Base-by-base conservation (phyloP, 1,140 invertebrate genomes). In the Ridgeia piscesae region DNA sequence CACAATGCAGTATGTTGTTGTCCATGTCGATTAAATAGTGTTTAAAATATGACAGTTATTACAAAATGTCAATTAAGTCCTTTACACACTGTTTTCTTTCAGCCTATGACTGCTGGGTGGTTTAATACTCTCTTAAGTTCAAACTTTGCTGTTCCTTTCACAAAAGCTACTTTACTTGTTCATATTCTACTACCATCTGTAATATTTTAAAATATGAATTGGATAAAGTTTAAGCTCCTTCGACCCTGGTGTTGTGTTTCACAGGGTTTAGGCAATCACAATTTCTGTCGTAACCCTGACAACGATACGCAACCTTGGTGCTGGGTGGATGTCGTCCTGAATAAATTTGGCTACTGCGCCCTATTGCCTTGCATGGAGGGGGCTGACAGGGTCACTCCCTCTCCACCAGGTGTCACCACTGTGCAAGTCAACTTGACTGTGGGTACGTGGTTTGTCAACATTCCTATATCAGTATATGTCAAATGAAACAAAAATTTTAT, bases 211-310 rank as follows among this genome's bases (percentile, higher is more conserved):
- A 1, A n/a, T n/a, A n/a, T n/a, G n/a, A n/a, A n/a, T n/a, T n/a
- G n/a, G n/a, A n/a, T n/a, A n/a, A n/a, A n/a, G n/a, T n/a, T n/a
- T n/a, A n/a, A n/a, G n/a, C n/a, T n/a, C n/a, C 4, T 90, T 35
- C 4, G 35, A n/a, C 35, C n/a, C 34, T 33, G 35, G 89, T 89
- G 42, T 42, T 92, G 89, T 31, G 89, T 91, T 35, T 34, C 48
- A 35, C 50, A 95, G 94, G 94, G 94, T 58, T 89, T 95, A 8
- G 94, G 94, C n/a, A 94, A 94, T 50, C 94, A 95, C 92, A 95
- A 94, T 91, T 94, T 92, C 91, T 95, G 94, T 92, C 93, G 94
- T 35, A 95, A 95, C 91, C 94, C 94, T n/a, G 94, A 95, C 92
- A 42, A 35, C 89, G 94, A 95, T 91, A 91, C 91, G 1, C 89